phyloP scores from a whole-genome alignment of 92 coral and sea anemone genomes.

The Porites evermanni region DNA sequence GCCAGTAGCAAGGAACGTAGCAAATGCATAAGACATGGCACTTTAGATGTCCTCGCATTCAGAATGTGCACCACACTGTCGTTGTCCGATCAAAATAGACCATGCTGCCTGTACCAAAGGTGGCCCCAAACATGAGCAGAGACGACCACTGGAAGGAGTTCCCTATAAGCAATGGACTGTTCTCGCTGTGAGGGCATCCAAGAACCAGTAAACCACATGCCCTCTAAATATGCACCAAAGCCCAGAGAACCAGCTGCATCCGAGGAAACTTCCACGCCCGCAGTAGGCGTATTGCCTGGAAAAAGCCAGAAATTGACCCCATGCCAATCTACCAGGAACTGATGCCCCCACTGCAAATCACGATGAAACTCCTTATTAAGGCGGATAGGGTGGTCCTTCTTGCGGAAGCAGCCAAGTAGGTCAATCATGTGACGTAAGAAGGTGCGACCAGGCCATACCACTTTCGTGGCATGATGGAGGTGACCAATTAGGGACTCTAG shows the following conservation, averaged over 20 bases:
- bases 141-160: not conserved
- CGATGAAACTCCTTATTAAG: slow-evolving; percentile 21
- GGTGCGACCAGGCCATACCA: slow-evolving; percentile 55
- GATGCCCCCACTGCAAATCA: slow-evolving; percentile 35
- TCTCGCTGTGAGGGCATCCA: not conserved
- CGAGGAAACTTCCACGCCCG: not conserved
- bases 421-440: slow-evolving; percentile 54
- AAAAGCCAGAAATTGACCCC: slow-evolving; percentile 1
- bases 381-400: slow-evolving; percentile 40
- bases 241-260: too few species aligned
- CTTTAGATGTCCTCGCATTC: not conserved
- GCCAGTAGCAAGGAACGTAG: not conserved
- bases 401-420: slow-evolving; percentile 50
- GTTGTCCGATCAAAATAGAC: too few species aligned
- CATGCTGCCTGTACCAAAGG: too few species aligned
- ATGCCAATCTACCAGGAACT: slow-evolving; percentile 10
- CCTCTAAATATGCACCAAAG: too few species aligned
- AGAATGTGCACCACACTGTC: not conserved
- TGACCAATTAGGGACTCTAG: slow-evolving; percentile 50
- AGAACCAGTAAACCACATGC: not conserved
- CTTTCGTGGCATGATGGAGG: slow-evolving; percentile 61
- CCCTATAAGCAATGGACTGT: not conserved
- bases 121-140: not conserved
- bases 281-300: not conserved
- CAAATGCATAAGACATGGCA: not conserved